Percentiles rank a stretch among this genome's conserved stretches.
Evolutionary conservation across 2,888 invertebrate species (phyloP).

Genomic region (Aproaerema taeniolella): DNA sequence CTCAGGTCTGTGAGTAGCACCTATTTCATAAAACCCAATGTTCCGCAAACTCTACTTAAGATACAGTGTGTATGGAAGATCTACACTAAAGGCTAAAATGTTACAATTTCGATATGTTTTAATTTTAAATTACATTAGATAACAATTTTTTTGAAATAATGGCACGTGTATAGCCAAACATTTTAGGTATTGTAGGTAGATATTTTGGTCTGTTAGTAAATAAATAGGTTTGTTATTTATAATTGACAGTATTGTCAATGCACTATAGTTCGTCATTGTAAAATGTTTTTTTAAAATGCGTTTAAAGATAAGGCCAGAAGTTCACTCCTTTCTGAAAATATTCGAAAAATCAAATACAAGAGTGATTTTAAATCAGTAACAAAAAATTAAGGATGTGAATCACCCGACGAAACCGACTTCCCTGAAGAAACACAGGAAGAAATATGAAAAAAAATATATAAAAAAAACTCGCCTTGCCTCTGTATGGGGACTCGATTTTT

Average conservation of each 20-base stretch:
- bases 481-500: too few species aligned
- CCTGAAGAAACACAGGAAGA: too few species aligned
- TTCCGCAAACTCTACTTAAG: slow-evolving; percentile 41
- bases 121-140: slow-evolving; percentile 57
- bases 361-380: too few species aligned
- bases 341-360: not conserved
- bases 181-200: slow-evolving; percentile 22
- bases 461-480: too few species aligned
- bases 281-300: too few species aligned
- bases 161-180: slow-evolving; percentile 61
- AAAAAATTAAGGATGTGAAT: too few species aligned
- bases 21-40: slow-evolving; percentile 28
- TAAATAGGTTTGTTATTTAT: slow-evolving; percentile 23
- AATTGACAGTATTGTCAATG: slow-evolving; percentile 10
- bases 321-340: not conserved
- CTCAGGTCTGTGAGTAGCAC: slow-evolving; percentile 16
- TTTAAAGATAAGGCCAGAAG: not conserved
- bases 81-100: slow-evolving; percentile 73
- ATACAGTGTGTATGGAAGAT: slow-evolving; percentile 67
- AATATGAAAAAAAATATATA: too few species aligned
- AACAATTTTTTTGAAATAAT: slow-evolving; percentile 61
- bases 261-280: too few species aligned
- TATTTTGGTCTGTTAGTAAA: slow-evolving; percentile 42
- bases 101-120: slow-evolving; percentile 73
- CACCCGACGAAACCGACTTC: too few species aligned